These are phyloP conservation scores for Spodoptera picta DNA, from an alignment of 2,888 invertebrate species.

Conservation along the genomic window DNA sequence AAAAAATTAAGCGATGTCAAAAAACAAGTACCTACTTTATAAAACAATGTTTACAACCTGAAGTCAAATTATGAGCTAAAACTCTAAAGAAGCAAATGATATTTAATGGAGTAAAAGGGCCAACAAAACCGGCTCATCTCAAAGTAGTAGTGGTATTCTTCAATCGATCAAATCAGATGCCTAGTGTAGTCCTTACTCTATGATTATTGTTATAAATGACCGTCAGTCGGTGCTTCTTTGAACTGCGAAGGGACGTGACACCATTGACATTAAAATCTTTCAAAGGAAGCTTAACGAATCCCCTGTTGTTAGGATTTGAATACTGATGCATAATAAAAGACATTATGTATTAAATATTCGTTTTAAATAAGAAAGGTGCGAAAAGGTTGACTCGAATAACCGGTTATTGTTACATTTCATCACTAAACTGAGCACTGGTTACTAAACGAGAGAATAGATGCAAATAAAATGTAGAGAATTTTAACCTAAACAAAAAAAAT, in stretches of 20 bases:
- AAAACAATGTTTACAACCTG: no score
- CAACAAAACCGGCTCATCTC: conserved; percentile 22
- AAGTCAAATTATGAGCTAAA: neutral
- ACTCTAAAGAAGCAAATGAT: neutral
- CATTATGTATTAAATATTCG: no score
- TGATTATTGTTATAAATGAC: conserved; percentile 53
- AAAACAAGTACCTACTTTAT: no score
- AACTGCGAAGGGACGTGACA: conserved; percentile 35
- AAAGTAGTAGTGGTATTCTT: conserved; percentile 39
- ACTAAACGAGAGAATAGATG: no score
- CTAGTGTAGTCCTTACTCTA: conserved; percentile 42
- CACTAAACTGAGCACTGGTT: no score
- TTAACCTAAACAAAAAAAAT: no score
- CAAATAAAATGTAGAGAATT: no score
- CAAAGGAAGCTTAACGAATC: conserved; percentile 32
- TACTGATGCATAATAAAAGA: no score
- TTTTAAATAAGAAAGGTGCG: no score
- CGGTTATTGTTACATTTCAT: no score
- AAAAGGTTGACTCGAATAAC: no score
- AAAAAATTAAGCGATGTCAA: no score
- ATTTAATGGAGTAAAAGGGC: conserved; percentile 1
- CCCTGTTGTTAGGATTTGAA: conserved; percentile 6
- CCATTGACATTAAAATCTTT: conserved; percentile 34
- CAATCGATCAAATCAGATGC: conserved; percentile 66
- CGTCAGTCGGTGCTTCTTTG: conserved; percentile 41